Conservation (phyloP, 2,113 vertebrate species). For the Blennius ocellaris region DNA sequence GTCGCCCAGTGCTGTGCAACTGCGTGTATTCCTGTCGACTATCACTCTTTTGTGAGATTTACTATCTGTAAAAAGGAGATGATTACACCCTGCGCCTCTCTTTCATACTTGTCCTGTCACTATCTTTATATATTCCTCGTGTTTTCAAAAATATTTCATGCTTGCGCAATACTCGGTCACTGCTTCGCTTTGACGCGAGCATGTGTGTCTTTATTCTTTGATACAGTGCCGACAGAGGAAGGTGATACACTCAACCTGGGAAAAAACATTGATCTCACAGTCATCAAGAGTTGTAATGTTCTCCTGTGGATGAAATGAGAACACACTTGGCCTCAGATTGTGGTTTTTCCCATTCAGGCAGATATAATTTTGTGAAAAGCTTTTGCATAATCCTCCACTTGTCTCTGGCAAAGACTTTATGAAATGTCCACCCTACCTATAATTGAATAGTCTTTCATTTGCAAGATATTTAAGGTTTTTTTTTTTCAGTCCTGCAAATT, state of each 20-base stretch:
- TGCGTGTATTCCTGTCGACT: not conserved
- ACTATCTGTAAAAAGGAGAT: constrained; percentile 21
- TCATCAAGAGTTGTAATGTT: not conserved
- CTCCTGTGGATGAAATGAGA: not conserved
- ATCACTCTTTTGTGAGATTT: constrained; percentile 8
- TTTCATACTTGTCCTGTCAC: constrained; percentile 2
- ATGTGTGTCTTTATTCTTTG: not conserved
- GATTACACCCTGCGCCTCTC: not conserved
- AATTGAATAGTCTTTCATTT: not conserved
- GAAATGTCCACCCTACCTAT: not conserved
- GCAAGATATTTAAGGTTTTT: not conserved
- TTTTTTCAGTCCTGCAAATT: not conserved
- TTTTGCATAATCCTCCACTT: not conserved
- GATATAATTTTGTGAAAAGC: not conserved
- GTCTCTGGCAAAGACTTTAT: not conserved
- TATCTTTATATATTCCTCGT: not conserved
- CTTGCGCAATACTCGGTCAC: no score
- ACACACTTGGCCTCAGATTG: not conserved
- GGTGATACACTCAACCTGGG: not conserved
- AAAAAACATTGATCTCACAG: no score
- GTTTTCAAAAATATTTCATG: no score
- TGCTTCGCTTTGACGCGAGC: no score
- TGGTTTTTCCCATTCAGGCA: not conserved
- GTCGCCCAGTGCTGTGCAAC: not conserved
- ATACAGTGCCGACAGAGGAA: not conserved